Evolutionary conservation across 2,113 vertebrate genomes (phyloP).

Genomic region (Zosterops pallidus): DNA sequence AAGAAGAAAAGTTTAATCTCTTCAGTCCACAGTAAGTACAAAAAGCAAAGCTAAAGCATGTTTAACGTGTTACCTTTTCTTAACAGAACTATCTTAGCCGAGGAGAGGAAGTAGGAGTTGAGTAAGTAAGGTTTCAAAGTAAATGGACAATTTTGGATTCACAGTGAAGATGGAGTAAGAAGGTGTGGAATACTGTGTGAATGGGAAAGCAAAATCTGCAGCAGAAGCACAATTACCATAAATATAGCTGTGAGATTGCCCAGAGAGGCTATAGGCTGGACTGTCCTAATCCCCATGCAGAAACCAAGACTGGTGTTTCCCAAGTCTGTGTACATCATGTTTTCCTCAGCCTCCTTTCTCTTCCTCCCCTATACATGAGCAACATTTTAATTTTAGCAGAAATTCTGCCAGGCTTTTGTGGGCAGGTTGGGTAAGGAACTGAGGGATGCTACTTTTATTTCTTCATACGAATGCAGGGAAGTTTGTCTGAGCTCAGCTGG

Average conservation of each 20-base stretch:
- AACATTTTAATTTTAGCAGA: conserved; percentile 21
- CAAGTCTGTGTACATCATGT: neutral
- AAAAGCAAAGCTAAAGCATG: neutral
- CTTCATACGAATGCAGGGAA: neutral
- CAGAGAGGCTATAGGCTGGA: neutral
- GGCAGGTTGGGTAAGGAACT: neutral
- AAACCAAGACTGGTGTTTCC: neutral
- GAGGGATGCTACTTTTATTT: neutral
- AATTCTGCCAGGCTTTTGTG: neutral
- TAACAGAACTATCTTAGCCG: neutral
- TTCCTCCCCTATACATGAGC: neutral
- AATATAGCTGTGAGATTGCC: neutral
- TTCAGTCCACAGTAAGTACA: neutral
- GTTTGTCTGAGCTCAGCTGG: neutral
- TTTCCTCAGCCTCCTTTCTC: neutral
- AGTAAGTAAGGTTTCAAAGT: neutral
- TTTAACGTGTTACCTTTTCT: neutral
- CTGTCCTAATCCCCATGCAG: neutral
- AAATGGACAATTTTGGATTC: neutral
- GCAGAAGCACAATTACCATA: neutral
- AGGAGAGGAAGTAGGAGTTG: neutral
- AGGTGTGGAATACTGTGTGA: neutral
- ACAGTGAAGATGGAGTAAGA: neutral
- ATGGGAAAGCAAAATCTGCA: neutral
- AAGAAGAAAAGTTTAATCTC: neutral